Evolutionary conservation across 2,888 invertebrate species (phyloP), one percentile per base, ranked within the genome.

Genomic region (Tribolium freemani): DNA sequence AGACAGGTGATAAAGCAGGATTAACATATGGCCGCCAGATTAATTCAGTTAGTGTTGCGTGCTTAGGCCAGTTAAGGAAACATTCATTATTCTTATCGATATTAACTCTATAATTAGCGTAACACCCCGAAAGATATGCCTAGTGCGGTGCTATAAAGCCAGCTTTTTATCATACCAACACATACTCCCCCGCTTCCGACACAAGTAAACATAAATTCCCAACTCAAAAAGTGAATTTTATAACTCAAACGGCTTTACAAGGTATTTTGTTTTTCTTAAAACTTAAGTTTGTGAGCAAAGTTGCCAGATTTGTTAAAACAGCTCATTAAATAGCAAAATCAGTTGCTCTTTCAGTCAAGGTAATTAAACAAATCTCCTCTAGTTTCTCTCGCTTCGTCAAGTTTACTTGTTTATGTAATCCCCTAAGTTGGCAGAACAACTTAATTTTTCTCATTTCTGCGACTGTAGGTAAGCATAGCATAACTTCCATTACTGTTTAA

Each of bases 81-180:
- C 75, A 73, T 75, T 75, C 71, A 73, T 75, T 75, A 72, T 67
- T 50, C 64, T 75, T 75, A 72, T 72, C 75, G 75, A 75, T 73
- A 73, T 70, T 69, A 64, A 64, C 70, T 56, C 71, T 73, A 73
- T 75, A 75, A 75, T 75, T 73, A 75, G 64, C 68, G 50, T 26
- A 69, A 74, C 74, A 69, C 69, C 51, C 8, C 8, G 2, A 11
- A 48, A 48, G 11, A 48, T 48, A 48, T 10, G 11, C 48, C 10
- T 2, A 48, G 10, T 48, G 38, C 38, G 38, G n/a, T 3, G n/a
- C n/a, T 3, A 9, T 38, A 38, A 38, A 38, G 8, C 38, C 8
- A 8, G n/a, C 8, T 8, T 38, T 38, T 38, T 38, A 38, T n/a
- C 8, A 38, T n/a, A 38, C 38, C 38, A 2, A 9, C 38, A 38